phyloP scores from a whole-genome alignment of 2,888 invertebrate species.

The Cistogaster globosa region DNA sequence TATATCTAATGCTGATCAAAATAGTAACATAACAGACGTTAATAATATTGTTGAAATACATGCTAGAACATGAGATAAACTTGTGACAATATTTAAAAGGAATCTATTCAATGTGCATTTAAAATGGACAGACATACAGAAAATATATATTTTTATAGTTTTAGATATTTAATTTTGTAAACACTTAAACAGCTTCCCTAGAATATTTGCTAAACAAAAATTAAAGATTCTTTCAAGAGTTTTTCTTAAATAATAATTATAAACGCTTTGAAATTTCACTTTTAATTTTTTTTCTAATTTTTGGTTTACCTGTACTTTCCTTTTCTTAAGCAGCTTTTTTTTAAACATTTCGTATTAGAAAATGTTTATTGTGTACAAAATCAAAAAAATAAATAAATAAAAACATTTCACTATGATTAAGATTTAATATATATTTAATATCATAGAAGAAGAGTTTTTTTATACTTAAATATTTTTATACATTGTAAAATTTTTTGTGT shows the following conservation, averaged over 20 bases:
- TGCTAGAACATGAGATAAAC: conserved; percentile 38
- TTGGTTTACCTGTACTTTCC: background rate
- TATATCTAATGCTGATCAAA: conserved; percentile 44
- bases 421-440: background rate
- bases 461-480: conserved; percentile 3
- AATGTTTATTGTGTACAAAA: background rate
- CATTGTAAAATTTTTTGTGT: background rate
- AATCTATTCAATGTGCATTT: conserved; percentile 56
- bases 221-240: background rate
- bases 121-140: conserved; percentile 23
- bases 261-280: background rate
- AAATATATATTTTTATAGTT: conserved; percentile 3
- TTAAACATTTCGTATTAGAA: background rate
- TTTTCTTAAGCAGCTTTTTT: too few relatives aligned
- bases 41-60: conserved; percentile 53
- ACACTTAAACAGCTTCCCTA: background rate
- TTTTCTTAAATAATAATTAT: background rate
- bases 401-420: background rate
- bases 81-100: background rate
- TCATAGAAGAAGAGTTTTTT: background rate
- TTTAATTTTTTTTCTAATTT: background rate
- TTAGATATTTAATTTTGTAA: conserved; percentile 13
- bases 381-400: background rate
- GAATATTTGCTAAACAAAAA: background rate
- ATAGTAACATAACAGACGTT: conserved; percentile 38